Conservation (phyloP, 2,797 vertebrate species). For the Sylvia borin region DNA sequence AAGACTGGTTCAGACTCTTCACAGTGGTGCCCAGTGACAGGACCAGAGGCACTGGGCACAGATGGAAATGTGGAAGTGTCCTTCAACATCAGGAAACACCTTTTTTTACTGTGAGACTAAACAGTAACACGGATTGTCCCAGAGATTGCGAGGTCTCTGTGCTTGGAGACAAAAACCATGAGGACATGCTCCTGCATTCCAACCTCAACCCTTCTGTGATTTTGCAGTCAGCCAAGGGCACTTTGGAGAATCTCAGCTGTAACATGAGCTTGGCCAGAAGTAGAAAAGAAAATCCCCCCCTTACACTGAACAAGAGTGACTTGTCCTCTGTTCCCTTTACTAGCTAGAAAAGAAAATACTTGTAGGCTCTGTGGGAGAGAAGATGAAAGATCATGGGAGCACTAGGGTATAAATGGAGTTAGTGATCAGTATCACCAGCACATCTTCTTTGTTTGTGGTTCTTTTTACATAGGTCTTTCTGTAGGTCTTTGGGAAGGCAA, state of each 20-base stretch:
- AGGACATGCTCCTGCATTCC: not conserved
- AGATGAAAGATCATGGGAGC: not conserved
- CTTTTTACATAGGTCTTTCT: not conserved
- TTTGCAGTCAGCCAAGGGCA: not conserved
- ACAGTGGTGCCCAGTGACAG: not conserved
- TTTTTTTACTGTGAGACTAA: not conserved
- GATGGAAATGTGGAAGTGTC: not conserved
- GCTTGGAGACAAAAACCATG: not conserved
- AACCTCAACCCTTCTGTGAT: not conserved
- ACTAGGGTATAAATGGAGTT: not conserved
- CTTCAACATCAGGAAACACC: not conserved
- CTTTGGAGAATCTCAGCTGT: not conserved
- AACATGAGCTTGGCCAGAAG: not conserved
- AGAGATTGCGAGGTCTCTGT: not conserved
- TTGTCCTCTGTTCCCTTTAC: not conserved
- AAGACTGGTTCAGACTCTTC: not conserved
- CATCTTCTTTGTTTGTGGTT: not conserved
- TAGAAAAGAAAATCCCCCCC: not conserved
- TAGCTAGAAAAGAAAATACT: not conserved
- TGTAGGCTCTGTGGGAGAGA: not conserved
- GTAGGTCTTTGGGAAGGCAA: not conserved
- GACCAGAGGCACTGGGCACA: not conserved
- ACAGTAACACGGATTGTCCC: not conserved
- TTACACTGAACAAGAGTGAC: not conserved
- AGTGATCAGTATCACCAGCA: not conserved